Evolutionary conservation across 2,888 invertebrate genomes (phyloP).

Genomic region (Pristionchus entomophagus): DNA sequence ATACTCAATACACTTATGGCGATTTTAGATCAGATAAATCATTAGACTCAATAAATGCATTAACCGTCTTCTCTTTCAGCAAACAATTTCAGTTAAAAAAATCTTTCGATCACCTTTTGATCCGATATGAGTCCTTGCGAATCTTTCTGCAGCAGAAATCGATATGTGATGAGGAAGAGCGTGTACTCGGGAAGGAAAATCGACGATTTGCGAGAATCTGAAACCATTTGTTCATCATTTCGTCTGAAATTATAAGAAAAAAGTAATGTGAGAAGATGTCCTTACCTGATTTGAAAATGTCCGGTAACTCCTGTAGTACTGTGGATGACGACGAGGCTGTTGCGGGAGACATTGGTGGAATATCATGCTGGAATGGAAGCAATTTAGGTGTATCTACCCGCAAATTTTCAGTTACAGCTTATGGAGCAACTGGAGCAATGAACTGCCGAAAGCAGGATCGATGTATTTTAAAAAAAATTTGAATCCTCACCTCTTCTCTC

Average conservation of each 20-base stretch:
- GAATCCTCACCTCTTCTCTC: constrained; percentile 5
- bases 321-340: neutral
- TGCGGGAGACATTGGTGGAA: neutral
- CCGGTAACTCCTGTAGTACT: neutral
- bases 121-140: constrained; percentile 19
- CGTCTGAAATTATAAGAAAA: no score
- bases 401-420: no score
- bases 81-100: no score
- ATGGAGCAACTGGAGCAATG: neutral
- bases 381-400: no score
- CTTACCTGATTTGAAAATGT: constrained; percentile 15
- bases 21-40: no score
- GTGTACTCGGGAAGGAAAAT: constrained; percentile 32
- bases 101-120: constrained; percentile 16
- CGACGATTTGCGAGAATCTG: neutral
- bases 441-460: neutral
- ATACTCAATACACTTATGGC: no score
- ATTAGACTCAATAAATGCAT: no score
- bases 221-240: no score
- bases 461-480: neutral
- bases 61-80: no score
- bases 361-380: constrained; percentile 22
- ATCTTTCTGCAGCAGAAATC: constrained; percentile 31
- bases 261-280: neutral
- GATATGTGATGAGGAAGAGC: neutral